phyloP scores from a whole-genome alignment of 1,140 invertebrate species.

The Zaprionus nigranus region DNA sequence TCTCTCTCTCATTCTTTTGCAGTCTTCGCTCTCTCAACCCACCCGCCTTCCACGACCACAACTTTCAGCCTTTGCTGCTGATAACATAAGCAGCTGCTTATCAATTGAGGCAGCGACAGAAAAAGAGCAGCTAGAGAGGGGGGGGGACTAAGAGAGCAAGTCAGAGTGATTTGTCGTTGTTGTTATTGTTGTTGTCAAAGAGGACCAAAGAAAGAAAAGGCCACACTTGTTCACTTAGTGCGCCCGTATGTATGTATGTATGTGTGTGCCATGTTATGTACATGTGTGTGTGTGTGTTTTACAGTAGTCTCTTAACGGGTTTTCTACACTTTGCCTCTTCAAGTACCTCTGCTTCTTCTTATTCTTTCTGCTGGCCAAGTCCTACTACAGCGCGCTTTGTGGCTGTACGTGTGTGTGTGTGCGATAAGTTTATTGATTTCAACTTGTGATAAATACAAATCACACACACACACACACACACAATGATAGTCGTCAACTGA shows the following conservation, averaged over 20 bases:
- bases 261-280: not conserved
- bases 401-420: conserved; percentile 37
- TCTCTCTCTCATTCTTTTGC: not conserved
- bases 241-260: conserved; percentile 8
- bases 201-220: conserved; percentile 32
- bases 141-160: conserved; percentile 1
- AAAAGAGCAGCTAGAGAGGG: conserved; percentile 14
- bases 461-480: conserved; percentile 15
- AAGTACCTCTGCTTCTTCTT: conserved; percentile 10
- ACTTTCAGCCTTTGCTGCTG: conserved; percentile 28
- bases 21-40: conserved; percentile 14
- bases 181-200: conserved; percentile 17
- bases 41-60: not conserved
- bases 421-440: conserved; percentile 82
- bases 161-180: conserved; percentile 30
- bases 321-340: conserved; percentile 18
- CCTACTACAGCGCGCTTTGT: conserved; percentile 17
- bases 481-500: conserved; percentile 11
- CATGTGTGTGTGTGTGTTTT: too few species aligned
- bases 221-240: not conserved
- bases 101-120: conserved; percentile 17
- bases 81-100: conserved; percentile 41
- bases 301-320: conserved; percentile 40
- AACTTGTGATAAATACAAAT: conserved; percentile 73
- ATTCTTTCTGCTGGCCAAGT: conserved; percentile 6